Conservation (phyloP, 2,888 invertebrate genomes). For the Eustalomyia histrio region DNA sequence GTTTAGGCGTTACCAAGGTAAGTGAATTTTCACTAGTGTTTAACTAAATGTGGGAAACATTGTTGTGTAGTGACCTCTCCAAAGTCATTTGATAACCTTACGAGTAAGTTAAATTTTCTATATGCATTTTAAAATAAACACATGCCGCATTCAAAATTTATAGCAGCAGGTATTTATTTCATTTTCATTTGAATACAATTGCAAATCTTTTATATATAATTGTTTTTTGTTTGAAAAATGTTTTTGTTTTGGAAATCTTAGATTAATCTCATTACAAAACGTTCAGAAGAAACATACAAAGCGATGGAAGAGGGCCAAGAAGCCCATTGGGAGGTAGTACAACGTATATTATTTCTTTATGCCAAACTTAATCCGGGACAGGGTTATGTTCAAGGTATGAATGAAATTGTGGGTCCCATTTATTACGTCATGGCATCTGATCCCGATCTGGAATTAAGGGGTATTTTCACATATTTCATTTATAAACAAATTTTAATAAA, state of each 20-base stretch:
- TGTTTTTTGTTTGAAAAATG: background rate
- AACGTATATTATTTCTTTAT: conserved; percentile 97
- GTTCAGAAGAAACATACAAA: conserved; percentile 89
- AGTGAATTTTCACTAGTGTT: conserved; percentile 45
- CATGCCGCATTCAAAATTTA: conserved; percentile 48
- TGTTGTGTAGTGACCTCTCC: conserved; percentile 24
- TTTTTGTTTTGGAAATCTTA: conserved; percentile 69
- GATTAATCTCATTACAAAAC: conserved; percentile 87
- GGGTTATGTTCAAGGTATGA: conserved; percentile 98
- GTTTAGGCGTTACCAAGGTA: conserved; percentile 94
- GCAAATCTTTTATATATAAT: background rate
- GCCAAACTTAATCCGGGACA: conserved; percentile 99
- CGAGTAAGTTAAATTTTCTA: conserved; percentile 6
- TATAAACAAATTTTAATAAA: conserved; percentile 9
- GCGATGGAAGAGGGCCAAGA: conserved; percentile 94
- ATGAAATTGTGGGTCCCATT: conserved; percentile 99
- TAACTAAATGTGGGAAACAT: conserved; percentile 30
- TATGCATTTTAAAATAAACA: conserved; percentile 26
- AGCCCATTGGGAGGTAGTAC: conserved; percentile 99
- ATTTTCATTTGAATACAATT: conserved; percentile 33
- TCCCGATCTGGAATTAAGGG: conserved; percentile 87
- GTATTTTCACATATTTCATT: conserved; percentile 80
- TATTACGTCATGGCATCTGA: conserved; percentile 98
- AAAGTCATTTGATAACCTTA: conserved; percentile 45
- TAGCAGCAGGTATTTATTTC: conserved; percentile 61